Evolutionary conservation across 2,113 vertebrate species (phyloP), one percentile per base, ranked within the genome.

Genomic region (Hypomesus transpacificus): DNA sequence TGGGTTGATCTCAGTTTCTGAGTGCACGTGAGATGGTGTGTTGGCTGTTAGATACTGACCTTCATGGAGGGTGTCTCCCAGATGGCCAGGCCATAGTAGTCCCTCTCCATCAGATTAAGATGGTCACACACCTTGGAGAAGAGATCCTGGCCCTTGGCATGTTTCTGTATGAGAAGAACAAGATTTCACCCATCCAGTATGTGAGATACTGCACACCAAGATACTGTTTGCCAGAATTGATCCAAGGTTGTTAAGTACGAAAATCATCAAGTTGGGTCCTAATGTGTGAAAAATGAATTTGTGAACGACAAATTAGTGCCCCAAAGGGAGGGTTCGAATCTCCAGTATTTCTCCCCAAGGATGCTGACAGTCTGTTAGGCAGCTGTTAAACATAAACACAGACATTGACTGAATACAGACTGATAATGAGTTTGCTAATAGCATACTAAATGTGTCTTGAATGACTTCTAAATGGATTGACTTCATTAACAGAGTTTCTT

Each of bases 21-120:
- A 9, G 62, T 65, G 31, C 39, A n/a, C n/a, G 31, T 65, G 62
- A 7, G 59, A 14, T 21, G 22, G 60, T 16, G 54, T 56, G 54
- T 18, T 11, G 16, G 54, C 5, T 18, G 2, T 18, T 17, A 0
- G 11, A 7, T 11, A 65, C 20, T 76, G 17, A 98, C 96, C 94
- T 95, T 96, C 66, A 91, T 88, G 3, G 82, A 89, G 16, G 91
- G 78, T 0, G 91, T 94, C 72, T 98, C 95, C 95, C 95, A 97
- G 88, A 96, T 84, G 66, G 93, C 93, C 77, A 99, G 88, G 5
- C 94, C 94, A 75, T 97, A 99, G 81, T 99, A 99, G 87, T 99
- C 97, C 81, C 96, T 96, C 87, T 99, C 97, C 85, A 99, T 87
- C 70, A 99, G 93, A 81, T 98, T 99, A 80, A 99, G 94, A 80